Evolutionary conservation across 2,797 vertebrate genomes (phyloP).

Genomic region (Danio aesculapii): DNA sequence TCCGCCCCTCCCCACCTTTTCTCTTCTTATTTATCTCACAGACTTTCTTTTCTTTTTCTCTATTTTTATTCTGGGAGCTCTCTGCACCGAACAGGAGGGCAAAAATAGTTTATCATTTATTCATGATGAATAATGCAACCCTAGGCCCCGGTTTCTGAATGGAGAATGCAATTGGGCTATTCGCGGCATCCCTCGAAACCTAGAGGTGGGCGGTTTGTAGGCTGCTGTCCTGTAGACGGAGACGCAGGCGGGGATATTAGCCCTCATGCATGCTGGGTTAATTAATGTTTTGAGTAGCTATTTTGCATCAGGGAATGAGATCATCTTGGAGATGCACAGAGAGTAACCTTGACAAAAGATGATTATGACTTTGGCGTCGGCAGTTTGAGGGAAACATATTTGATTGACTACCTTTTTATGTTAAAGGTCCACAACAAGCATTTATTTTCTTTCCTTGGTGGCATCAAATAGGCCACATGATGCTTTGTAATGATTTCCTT

Average conservation of each 20-base stretch:
- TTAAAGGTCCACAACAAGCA: background rate
- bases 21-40: conserved; percentile 54
- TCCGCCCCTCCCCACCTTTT: conserved; percentile 40
- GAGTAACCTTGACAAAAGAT: conserved; percentile 43
- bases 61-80: conserved; percentile 52
- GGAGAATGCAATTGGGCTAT: conserved; percentile 45
- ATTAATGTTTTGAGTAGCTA: conserved; percentile 47
- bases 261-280: conserved; percentile 37
- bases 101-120: conserved; percentile 60
- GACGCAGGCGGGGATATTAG: conserved; percentile 21
- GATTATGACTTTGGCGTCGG: conserved; percentile 1
- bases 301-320: conserved; percentile 43
- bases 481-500: background rate
- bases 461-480: background rate
- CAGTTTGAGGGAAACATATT: background rate
- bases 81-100: conserved; percentile 36
- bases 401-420: background rate
- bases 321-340: conserved; percentile 30
- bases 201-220: conserved; percentile 37
- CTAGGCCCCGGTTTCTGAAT: conserved; percentile 36
- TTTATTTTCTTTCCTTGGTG: background rate
- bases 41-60: conserved; percentile 48
- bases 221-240: conserved; percentile 6
- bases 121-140: conserved; percentile 62
- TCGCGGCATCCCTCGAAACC: conserved; percentile 33